These are phyloP conservation scores for Sebastes trivittatus DNA, from an alignment of 2,797 vertebrate species.

Conservation along the genomic window DNA sequence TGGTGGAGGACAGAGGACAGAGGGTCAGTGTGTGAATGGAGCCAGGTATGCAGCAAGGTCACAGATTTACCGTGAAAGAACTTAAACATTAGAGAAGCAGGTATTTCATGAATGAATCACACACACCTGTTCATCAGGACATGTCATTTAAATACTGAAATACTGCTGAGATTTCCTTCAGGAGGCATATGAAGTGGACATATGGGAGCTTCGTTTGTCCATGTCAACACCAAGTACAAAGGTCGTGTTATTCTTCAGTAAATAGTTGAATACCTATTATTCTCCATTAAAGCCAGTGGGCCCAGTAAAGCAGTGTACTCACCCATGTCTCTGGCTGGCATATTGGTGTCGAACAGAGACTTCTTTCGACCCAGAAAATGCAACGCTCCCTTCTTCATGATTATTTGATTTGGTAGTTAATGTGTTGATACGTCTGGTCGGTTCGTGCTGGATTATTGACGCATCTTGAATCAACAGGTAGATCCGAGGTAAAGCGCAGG, in stretches of 20 bases:
- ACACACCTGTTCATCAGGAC: background rate
- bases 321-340: conserved; percentile 79
- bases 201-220: background rate
- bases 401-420: background rate
- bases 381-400: conserved; percentile 78
- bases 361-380: conserved; percentile 78
- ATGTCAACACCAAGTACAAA: conserved; percentile 48
- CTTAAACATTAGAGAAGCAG: background rate
- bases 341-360: conserved; percentile 78
- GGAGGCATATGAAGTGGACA: background rate
- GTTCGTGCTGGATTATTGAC: background rate
- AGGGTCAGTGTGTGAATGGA: background rate
- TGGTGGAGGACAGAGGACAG: background rate
- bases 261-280: background rate
- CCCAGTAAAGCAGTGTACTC: conserved; percentile 50
- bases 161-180: background rate
- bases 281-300: background rate
- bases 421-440: background rate
- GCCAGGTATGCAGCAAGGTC: background rate
- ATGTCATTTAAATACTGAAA: background rate
- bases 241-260: conserved; percentile 27
- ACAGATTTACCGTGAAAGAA: background rate
- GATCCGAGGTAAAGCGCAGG: conserved; percentile 39
- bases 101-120: background rate
- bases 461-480: conserved; percentile 48